Evolutionary conservation across 2,113 vertebrate genomes (phyloP), one percentile per base, ranked within the genome.

Genomic region (Mohoua ochrocephala): DNA sequence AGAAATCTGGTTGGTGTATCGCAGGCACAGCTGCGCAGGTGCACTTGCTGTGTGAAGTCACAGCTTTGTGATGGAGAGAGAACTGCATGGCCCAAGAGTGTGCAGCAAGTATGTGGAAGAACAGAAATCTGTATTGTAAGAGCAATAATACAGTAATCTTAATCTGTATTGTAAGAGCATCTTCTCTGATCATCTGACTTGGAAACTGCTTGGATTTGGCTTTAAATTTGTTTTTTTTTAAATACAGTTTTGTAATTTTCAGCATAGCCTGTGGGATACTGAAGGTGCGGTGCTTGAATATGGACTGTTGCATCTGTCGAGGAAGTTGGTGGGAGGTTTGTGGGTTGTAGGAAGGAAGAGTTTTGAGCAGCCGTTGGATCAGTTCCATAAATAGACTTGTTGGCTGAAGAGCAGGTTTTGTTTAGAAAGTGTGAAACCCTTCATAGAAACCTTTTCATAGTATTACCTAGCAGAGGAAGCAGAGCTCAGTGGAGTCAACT

Each of bases 321-420:
- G 81, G 94, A 95, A 75, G 83, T 86, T 64, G 31, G 49, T 92
- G 61, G 61, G 41, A 91, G 27, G 64, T 71, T 91, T 88, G 90
- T 88, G 92, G 75, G 64, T 67, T 74, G 52, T 37, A 68, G 63
- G 81, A 94, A 96, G 93, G 90, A 95, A 93, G 81, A 73, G 49
- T 91, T 94, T 93, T 59, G 54, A 83, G 57, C 73, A 93, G 89
- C 93, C 63, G 33, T 95, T 96, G 91, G 87, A 91, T 93, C 69
- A n/a, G 65, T 94, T 95, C 84, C 82, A n/a, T 73, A 94, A 89
- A 89, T 79, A 95, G 67, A 41, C 13, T 75, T 23, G 5, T 67
- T 94, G 83, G 65, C 73, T 92, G 56, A 70, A 89, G 60, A 76
- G 33, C 27, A 15, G 7, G 22, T 52, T 91, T 71, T 64, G 50